Conservation (phyloP, 2,888 invertebrate genomes). For the Synanthedon andrenaeformis region DNA sequence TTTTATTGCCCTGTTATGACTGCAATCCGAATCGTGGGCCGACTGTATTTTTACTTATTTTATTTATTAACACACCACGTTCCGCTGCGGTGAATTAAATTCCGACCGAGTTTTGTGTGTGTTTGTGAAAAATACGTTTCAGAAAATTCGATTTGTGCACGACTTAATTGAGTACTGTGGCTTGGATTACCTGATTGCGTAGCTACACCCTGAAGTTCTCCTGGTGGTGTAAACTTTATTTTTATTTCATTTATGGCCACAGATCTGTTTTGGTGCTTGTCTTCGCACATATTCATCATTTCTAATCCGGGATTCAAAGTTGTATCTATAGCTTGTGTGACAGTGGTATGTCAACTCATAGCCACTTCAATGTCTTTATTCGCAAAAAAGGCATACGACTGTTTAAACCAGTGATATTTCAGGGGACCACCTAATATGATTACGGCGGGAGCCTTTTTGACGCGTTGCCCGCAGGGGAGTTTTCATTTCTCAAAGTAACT, state of each 20-base stretch:
- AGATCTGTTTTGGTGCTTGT: too few relatives aligned
- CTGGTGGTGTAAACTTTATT: neutral
- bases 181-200: neutral
- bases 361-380: too few relatives aligned
- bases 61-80: slow-evolving; percentile 36
- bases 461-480: slow-evolving; percentile 23
- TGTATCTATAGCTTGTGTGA: too few relatives aligned
- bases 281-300: too few relatives aligned
- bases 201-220: neutral
- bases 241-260: neutral
- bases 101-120: slow-evolving; percentile 18
- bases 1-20: slow-evolving; percentile 57
- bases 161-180: neutral
- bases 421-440: slow-evolving; percentile 31
- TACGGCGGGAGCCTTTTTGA: slow-evolving; percentile 34
- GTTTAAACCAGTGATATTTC: slow-evolving; percentile 21
- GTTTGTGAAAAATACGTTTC: slow-evolving; percentile 27
- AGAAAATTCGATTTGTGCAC: neutral
- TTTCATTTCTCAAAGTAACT: slow-evolving; percentile 51
- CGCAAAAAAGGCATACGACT: neutral
- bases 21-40: slow-evolving; percentile 40
- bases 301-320: too few relatives aligned
- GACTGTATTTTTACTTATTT: slow-evolving; percentile 40
- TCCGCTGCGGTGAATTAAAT: slow-evolving; percentile 35
- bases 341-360: too few relatives aligned